phyloP scores from a whole-genome alignment of 2,888 invertebrate genomes.

The Euzophera pinguis region DNA sequence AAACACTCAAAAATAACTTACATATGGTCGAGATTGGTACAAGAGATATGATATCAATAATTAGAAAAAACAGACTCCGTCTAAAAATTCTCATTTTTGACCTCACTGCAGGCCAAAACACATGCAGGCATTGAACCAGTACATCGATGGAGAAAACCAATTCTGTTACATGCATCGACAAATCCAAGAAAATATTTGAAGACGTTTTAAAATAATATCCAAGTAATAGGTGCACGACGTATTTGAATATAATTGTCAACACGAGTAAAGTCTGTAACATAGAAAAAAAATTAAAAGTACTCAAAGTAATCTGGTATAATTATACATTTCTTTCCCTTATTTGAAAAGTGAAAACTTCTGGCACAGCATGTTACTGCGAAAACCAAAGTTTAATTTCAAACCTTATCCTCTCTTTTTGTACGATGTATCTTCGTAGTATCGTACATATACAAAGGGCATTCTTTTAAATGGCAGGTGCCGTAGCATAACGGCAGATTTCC shows the following conservation, averaged over 20 bases:
- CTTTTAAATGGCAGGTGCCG: no score
- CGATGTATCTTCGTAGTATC: no score
- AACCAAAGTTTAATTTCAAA: no score
- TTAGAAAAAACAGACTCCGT: slow-evolving; percentile 36
- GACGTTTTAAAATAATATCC: slow-evolving; percentile 40
- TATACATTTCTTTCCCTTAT: no score
- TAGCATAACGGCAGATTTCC: no score
- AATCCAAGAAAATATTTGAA: slow-evolving; percentile 26
- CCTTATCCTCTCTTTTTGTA: no score
- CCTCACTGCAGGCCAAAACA: slow-evolving; percentile 53
- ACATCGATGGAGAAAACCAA: slow-evolving; percentile 44
- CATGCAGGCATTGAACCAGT: slow-evolving; percentile 44
- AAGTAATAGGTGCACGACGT: slow-evolving; percentile 42
- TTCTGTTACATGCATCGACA: slow-evolving; percentile 37
- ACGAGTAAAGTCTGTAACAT: slow-evolving; percentile 29
- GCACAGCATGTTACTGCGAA: no score
- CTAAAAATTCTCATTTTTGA: slow-evolving; percentile 49
- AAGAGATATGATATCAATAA: slow-evolving; percentile 46
- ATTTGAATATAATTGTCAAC: slow-evolving; percentile 43
- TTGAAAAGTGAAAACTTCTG: no score
- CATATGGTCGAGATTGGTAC: slow-evolving; percentile 42
- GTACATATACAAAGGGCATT: no score
- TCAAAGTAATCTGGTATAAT: no score
- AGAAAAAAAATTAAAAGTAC: no score
- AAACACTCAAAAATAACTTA: slow-evolving; percentile 33